Base-by-base conservation (phyloP, 2,113 vertebrate species). In the Charina bottae region DNA sequence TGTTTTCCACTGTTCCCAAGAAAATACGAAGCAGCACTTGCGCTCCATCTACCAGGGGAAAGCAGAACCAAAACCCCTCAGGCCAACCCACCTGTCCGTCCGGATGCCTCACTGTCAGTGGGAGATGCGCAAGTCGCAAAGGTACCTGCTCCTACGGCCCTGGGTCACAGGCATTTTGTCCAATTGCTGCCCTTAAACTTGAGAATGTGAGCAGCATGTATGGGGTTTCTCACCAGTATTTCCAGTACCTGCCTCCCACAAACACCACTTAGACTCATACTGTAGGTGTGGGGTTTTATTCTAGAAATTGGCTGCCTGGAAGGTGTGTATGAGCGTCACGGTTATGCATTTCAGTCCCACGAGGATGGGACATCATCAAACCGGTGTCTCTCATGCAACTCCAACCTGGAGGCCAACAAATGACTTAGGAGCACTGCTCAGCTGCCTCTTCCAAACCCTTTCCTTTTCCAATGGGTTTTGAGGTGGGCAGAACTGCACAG, bases 51-150 rank as follows among this genome's bases (percentile, higher is more conserved):
- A 89, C 0, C 91, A 90, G 4, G 37, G 21, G 0, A 7, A 62
- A 2, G 17, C 88, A 46, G 33, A 28, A 10, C 94, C 90, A 53
- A 85, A 86, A 4, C 9, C 19, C 2, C 10, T n/a, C 0, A 54
- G 6, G n/a, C 0, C 2, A 0, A 19, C 15, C 4, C 0, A 42
- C 2, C 62, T 24, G 6, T 15, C 0, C 1, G 10, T 6, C 55
- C 59, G 12, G 78, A 0, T 13, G 7, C n/a, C 59, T 89, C 72
- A 3, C 12, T 60, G 53, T 53, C 33, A 10, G n/a, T n/a, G 54
- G 90, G 83, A 87, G 26, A 89, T 7, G 0, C 55, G 3, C 11
- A 0, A 23, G 62, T 21, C 23, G 0, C 13, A 26, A 3, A 1
- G 87, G 21, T 0, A 0, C 60, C 72, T 1, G 33, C 33, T 78